phyloP scores from a whole-genome alignment of 2,113 vertebrate genomes.

The Epinephelus cyanopodus region DNA sequence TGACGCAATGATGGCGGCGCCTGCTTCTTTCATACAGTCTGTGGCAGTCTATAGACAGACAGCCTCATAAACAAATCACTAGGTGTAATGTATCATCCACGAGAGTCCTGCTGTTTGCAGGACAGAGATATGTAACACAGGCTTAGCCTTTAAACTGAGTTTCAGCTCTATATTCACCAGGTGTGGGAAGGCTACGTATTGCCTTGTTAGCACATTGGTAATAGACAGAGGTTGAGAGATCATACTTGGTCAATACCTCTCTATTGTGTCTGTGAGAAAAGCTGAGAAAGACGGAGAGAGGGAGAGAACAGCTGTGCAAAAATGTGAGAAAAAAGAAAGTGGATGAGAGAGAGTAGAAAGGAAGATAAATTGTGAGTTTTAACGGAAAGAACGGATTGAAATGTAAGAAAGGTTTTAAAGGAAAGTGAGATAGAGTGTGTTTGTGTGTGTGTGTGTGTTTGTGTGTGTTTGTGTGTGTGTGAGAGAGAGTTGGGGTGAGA shows the following conservation, averaged over 20 bases:
- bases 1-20: not conserved
- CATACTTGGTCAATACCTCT: slow-evolving; percentile 71
- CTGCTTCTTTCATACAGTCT: no score
- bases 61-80: slow-evolving; percentile 1
- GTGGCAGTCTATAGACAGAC: not conserved
- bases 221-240: slow-evolving; percentile 76
- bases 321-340: slow-evolving; percentile 15
- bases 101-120: slow-evolving; percentile 16
- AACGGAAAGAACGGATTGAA: not conserved
- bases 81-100: slow-evolving; percentile 5
- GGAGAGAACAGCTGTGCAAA: slow-evolving; percentile 4
- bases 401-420: slow-evolving; percentile 14
- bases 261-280: slow-evolving; percentile 71
- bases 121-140: slow-evolving; percentile 21
- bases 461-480: not conserved
- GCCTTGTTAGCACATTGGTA: slow-evolving; percentile 80
- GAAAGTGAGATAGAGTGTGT: slow-evolving; percentile 5
- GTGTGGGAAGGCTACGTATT: slow-evolving; percentile 72
- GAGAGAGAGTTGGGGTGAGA: slow-evolving; percentile 28
- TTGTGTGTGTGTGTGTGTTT: not conserved
- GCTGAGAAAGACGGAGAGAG: slow-evolving; percentile 37
- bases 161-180: slow-evolving; percentile 56
- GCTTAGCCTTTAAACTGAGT: slow-evolving; percentile 46
- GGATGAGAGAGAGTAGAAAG: not conserved
- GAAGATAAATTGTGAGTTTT: slow-evolving; percentile 8